Evolutionary conservation across 2,888 invertebrate species (phyloP).

Genomic region (Ectemnius continuus): DNA sequence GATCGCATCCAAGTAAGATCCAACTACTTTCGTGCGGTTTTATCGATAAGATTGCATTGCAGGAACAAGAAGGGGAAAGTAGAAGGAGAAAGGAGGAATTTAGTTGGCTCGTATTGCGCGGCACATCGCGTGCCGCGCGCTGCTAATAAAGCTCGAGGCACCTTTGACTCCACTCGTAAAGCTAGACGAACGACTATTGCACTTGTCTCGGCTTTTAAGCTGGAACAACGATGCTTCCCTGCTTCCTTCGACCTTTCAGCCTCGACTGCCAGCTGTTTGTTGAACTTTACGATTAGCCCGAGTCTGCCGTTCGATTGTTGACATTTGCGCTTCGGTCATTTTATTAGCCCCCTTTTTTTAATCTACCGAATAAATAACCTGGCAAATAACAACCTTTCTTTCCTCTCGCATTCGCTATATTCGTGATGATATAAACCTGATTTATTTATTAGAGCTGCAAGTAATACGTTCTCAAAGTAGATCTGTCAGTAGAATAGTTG

Average conservation of each 20-base stretch:
- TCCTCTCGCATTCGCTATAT: too few species aligned
- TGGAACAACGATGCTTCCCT: not conserved
- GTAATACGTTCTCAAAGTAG: too few species aligned
- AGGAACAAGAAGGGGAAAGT: too few species aligned
- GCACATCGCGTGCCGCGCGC: not conserved
- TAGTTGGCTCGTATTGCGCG: too few species aligned
- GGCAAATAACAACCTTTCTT: too few species aligned
- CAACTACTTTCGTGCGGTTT: not conserved
- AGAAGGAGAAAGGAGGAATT: too few species aligned
- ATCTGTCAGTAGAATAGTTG: too few species aligned
- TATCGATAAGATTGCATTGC: too few species aligned
- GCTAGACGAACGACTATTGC: slow-evolving; percentile 1
- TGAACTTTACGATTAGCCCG: not conserved
- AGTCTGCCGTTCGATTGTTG: not conserved
- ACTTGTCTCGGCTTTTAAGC: slow-evolving; percentile 3
- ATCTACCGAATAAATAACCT: too few species aligned
- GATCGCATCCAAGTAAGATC: not conserved
- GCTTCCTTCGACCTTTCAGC: not conserved
- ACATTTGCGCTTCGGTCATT: not conserved
- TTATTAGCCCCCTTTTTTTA: not conserved
- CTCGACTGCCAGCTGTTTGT: slow-evolving; percentile 3
- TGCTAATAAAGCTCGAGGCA: not conserved
- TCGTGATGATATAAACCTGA: too few species aligned
- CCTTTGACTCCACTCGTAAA: not conserved
- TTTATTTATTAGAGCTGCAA: too few species aligned